Percentiles rank a stretch among this genome's conserved stretches.
phyloP scores from a whole-genome alignment of 2,113 vertebrate genomes.

The Spermophilus dauricus region DNA sequence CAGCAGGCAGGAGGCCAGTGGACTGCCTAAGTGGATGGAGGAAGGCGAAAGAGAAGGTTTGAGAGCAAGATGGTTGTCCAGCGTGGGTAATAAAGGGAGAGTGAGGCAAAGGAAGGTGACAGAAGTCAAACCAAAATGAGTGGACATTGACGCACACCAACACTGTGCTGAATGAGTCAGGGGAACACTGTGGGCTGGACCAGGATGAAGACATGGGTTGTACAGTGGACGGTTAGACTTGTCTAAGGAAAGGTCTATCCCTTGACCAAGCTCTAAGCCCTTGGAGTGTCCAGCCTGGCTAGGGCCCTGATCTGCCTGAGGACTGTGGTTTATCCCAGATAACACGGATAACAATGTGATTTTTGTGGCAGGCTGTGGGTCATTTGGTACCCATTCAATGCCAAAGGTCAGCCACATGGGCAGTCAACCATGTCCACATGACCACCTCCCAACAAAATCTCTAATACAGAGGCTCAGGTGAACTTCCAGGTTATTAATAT shows the following conservation, averaged over 20 bases:
- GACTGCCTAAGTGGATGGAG: background rate
- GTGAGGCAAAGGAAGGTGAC: background rate
- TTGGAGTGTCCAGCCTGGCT: background rate
- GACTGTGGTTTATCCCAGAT: background rate
- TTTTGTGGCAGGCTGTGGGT: background rate
- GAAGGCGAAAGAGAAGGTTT: background rate
- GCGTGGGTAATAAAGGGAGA: background rate
- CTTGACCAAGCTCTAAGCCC: background rate
- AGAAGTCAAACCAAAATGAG: background rate
- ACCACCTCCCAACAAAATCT: background rate
- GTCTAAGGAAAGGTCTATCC: background rate
- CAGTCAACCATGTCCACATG: background rate
- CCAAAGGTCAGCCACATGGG: background rate
- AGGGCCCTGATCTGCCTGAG: background rate
- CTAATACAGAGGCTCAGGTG: background rate
- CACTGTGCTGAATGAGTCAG: no score
- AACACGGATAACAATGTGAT: background rate
- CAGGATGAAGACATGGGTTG: background rate
- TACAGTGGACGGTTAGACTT: background rate
- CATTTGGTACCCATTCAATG: background rate
- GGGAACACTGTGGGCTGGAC: background rate
- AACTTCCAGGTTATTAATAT: background rate
- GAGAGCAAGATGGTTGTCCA: background rate
- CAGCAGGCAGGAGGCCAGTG: background rate
- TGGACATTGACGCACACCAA: background rate